Conservation (phyloP, 2,113 vertebrate species). For the Tonatia bakeri region DNA sequence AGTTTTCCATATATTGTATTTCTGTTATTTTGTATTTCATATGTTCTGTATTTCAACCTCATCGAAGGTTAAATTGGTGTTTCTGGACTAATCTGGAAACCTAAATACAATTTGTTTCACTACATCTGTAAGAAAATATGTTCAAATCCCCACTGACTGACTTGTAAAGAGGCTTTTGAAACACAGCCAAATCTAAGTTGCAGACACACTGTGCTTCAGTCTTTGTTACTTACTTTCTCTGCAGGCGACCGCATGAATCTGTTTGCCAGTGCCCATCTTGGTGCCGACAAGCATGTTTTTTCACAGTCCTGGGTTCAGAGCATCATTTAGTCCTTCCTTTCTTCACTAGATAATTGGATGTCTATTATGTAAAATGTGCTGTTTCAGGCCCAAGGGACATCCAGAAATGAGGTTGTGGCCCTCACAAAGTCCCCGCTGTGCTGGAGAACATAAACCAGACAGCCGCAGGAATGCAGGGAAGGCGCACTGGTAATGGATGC, state of each 20-base stretch:
- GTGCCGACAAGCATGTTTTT: background rate
- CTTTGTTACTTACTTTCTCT: background rate
- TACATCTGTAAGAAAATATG: conserved; percentile 35
- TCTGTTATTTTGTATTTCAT: conserved; percentile 61
- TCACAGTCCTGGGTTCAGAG: background rate
- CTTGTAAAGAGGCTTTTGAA: conserved; percentile 32
- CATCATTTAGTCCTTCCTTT: background rate
- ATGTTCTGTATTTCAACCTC: conserved; percentile 56
- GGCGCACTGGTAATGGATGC: background rate
- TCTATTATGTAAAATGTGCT: background rate
- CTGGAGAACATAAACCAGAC: background rate
- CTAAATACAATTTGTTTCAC: background rate
- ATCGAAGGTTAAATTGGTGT: conserved; percentile 43
- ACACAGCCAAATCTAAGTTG: conserved; percentile 48
- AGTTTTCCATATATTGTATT: background rate
- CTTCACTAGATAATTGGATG: background rate
- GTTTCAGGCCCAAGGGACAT: background rate
- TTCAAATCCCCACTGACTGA: background rate
- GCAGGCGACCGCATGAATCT: background rate
- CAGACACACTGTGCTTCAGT: background rate
- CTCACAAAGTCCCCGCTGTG: background rate
- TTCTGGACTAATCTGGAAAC: conserved; percentile 49
- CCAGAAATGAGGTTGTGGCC: background rate
- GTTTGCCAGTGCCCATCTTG: background rate
- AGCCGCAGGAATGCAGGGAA: background rate